Conservation (phyloP, 2,888 invertebrate species). For the Onthophagus sagittarius region DNA sequence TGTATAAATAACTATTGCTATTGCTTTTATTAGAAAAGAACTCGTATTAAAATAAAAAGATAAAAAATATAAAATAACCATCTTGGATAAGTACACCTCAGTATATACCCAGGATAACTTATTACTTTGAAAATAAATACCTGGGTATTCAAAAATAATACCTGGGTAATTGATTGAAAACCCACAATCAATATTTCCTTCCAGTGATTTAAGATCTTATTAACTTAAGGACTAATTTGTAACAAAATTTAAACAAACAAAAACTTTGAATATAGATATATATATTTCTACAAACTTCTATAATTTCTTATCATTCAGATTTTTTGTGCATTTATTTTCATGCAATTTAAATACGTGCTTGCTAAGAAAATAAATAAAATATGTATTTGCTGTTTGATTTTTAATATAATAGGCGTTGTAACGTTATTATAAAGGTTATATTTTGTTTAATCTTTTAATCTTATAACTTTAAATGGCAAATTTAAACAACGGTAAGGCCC, state of each 20-base stretch:
- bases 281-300: background rate
- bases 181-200: constrained; percentile 83
- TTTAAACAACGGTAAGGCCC: constrained; percentile 56
- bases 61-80: too few relatives aligned
- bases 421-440: constrained; percentile 16
- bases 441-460: constrained; percentile 3
- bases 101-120: too few relatives aligned
- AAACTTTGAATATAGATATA: background rate
- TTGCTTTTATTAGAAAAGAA: too few relatives aligned
- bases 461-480: constrained; percentile 5
- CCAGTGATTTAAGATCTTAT: constrained; percentile 89
- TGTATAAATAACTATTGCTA: too few relatives aligned
- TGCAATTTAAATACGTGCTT: background rate
- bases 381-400: background rate
- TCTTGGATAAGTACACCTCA: too few relatives aligned
- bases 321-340: constrained; percentile 8
- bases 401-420: constrained; percentile 1
- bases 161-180: too few relatives aligned
- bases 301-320: background rate
- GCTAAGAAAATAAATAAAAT: constrained; percentile 8
- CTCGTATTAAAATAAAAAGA: too few relatives aligned
- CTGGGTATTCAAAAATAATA: too few relatives aligned
- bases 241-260: constrained; percentile 38
- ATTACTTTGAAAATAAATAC: too few relatives aligned
- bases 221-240: constrained; percentile 99